Base-by-base conservation (phyloP, 2,113 vertebrate species). In the Ariopsis seemanni region DNA sequence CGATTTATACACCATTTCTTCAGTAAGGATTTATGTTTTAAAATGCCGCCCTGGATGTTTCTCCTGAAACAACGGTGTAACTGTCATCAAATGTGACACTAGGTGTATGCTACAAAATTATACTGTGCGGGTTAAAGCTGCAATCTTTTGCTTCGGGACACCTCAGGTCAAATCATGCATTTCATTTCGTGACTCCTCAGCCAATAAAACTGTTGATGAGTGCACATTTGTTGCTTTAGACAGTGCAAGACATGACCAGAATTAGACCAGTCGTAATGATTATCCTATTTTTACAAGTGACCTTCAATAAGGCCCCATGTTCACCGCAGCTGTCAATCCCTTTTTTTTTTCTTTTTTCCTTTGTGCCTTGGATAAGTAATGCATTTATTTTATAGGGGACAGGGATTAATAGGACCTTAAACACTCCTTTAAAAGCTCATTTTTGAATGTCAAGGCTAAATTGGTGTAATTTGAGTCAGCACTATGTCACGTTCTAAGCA, bases 1-100 rank as follows among this genome's bases (percentile, higher is more conserved):
- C 83, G 83, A 90, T 90, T 87, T 90, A 89, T 85, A 89, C 67
- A 72, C 75, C 81, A 87, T 83, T 87, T 89, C 69, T 87, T 90
- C 85, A 71, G 83, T 67, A 82, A 42, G 65, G 71, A 82, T 63
- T 88, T 71, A 85, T 86, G 80, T 85, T 85, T 71, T 87, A 67
- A 77, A 78, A 86, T 62, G 79, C 48, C 18, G 2, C n/a, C 10
- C 50, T 84, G 78, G 72, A 88, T 55, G 63, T 72, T 85, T 87
- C 22, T 30, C n/a, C 77, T 85, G 55, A 67, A 65, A 78, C 20
- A 58, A 62, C 55, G 55, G 57, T 53, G 18, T 48, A 83, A 34
- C 71, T 77, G 42, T 65, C 71, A 55, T 72, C 30, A 77, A 53
- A 82, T 74, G 34, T 52, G 27, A 60, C 58, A 62, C 22, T 63